Evolutionary conservation across 1,140 invertebrate species (phyloP), one percentile per base, ranked within the genome.

Genomic region (Lucilia sericata): DNA sequence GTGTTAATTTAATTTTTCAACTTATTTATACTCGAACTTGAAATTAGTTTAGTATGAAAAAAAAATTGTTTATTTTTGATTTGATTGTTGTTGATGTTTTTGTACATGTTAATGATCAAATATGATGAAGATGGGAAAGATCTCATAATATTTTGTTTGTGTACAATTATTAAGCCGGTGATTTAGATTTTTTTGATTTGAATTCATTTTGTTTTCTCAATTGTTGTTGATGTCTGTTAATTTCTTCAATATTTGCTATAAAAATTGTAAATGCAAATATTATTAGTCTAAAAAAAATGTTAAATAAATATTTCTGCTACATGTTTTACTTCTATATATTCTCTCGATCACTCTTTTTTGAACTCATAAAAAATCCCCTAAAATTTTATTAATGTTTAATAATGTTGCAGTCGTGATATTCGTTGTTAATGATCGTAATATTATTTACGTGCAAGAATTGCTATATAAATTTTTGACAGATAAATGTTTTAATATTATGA

Each of bases 201-300:
- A 60, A 60, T 60, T 60, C 51, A 60, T 60, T 60, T 60, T 17
- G 17, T n/a, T 5, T 60, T 60, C 55, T 14, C 55, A 60, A 42
- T 42, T 42, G 42, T 42, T 42, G 42, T 42, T 42, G 42, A 8
- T 42, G 42, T 42, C 14, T 14, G 51, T n/a, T 25, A 21, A 70
- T 70, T 70, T 70, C n/a, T 70, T 70, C 17, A 25, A 21, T 70
- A 70, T 70, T 70, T 70, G 65, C 19, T 70, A 21, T 21, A 70
- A 21, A 70, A 70, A 70, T 70, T 21, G 65, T 70, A 21, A 19
- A 25, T 70, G 65, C 19, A 70, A 70, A 70, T 70, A 70, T 21
- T 70, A 10, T 21, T 70, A 70, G 25, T 30, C 19, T 70, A 8
- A 17, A 19, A 70, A 70, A 25, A 70, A 30, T 30, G 42, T 42